phyloP scores from a whole-genome alignment of 2,888 invertebrate genomes.

The Ophion obscuratus region DNA sequence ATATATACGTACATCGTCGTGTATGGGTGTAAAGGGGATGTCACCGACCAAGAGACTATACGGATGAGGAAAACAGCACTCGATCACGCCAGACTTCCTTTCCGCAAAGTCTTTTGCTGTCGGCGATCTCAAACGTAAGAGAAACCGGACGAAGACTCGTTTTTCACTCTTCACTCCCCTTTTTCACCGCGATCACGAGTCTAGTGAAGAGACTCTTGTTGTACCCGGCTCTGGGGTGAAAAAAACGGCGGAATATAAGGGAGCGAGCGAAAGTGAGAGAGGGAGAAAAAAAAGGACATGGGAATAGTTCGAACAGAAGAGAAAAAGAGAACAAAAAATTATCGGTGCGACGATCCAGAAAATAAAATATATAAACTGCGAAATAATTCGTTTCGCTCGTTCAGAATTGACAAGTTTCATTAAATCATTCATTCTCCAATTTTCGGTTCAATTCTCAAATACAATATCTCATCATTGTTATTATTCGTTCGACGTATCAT shows the following conservation, averaged over 20 bases:
- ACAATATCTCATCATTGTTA: not conserved
- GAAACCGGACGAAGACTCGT: conserved; percentile 45
- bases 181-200: conserved; percentile 41
- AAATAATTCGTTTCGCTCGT: not conserved
- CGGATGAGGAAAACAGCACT: conserved; percentile 55
- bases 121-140: conserved; percentile 47
- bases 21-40: not conserved
- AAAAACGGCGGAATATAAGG: not conserved
- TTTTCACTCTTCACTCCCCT: conserved; percentile 24
- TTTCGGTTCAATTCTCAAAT: not conserved
- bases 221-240: conserved; percentile 12
- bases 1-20: not conserved
- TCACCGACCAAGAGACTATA: not conserved
- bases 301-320: not conserved
- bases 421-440: not conserved
- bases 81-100: conserved; percentile 53
- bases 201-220: conserved; percentile 50
- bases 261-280: not conserved
- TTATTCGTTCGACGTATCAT: too few relatives aligned
- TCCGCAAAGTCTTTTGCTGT: conserved; percentile 48
- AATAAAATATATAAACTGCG: not conserved
- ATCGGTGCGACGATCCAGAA: not conserved
- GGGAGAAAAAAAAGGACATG: not conserved
- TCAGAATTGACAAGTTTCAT: not conserved
- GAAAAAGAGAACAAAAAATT: not conserved